phyloP scores from a whole-genome alignment of 1,140 invertebrate genomes.

The Temnothorax longispinosus region DNA sequence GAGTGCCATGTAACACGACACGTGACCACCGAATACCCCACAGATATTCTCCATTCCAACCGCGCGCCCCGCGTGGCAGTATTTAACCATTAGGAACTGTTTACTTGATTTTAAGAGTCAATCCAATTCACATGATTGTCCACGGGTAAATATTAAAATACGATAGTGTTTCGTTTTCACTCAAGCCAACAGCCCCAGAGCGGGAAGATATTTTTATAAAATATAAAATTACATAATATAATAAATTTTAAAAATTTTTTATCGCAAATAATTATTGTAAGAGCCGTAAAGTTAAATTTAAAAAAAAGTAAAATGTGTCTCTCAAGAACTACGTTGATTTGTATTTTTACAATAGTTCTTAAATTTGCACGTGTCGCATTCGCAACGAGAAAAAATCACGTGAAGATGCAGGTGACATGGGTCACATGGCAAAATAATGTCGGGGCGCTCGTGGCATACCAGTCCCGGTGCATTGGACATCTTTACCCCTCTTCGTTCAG shows the following conservation, averaged over 20 bases:
- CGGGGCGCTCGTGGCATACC: conserved; percentile 63
- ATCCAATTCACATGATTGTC: conserved; percentile 45
- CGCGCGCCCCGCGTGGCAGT: conserved; percentile 59
- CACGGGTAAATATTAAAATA: conserved; percentile 34
- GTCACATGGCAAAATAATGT: conserved; percentile 83
- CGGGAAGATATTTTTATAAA: neutral
- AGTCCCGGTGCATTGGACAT: conserved; percentile 36
- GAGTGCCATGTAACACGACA: conserved; percentile 82
- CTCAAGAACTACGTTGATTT: neutral
- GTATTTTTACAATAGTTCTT: neutral
- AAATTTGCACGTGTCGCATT: conserved; percentile 36
- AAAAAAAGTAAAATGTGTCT: neutral
- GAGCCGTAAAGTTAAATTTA: neutral
- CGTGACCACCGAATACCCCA: conserved; percentile 78
- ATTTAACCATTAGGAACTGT: conserved; percentile 82
- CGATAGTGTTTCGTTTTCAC: conserved; percentile 6
- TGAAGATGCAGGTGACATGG: conserved; percentile 81
- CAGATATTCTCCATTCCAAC: conserved; percentile 63
- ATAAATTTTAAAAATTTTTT: neutral
- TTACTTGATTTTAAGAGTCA: conserved; percentile 83
- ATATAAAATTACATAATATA: neutral
- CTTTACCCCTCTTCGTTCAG: conserved; percentile 3
- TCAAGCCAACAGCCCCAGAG: neutral
- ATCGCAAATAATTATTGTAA: neutral
- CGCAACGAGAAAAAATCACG: conserved; percentile 72